Percentiles rank a stretch among this genome's conserved stretches.
phyloP scores from a whole-genome alignment of 2,113 vertebrate species.

The Amia ocellicauda region DNA sequence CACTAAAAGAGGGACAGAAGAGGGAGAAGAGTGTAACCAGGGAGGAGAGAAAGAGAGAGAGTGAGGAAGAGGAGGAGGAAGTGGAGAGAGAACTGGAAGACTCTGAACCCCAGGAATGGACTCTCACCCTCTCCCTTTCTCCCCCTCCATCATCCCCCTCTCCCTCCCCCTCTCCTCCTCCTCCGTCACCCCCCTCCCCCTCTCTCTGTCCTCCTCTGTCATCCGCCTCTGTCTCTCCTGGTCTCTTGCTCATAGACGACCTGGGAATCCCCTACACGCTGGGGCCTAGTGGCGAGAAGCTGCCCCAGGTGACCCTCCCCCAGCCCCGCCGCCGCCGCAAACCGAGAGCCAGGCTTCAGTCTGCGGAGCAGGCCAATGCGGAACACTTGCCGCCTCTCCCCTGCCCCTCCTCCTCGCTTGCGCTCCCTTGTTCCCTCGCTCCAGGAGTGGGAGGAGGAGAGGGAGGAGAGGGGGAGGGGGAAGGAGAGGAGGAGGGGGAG shows the following conservation, averaged over 20 bases:
- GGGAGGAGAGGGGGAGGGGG: no score
- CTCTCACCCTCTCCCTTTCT: conserved; percentile 28
- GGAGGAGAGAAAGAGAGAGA: background rate
- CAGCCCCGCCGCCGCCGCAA: no score
- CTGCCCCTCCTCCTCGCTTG: no score
- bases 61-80: conserved; percentile 5
- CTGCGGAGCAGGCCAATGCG: no score
- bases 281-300: no score
- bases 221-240: background rate
- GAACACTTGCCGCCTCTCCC: no score
- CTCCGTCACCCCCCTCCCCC: background rate
- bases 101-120: conserved; percentile 1
- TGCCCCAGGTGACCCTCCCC: no score
- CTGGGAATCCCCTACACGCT: no score
- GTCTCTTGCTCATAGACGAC: conserved; percentile 38
- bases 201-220: background rate
- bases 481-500: no score
- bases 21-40: background rate
- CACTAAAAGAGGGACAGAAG: background rate
- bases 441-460: no score
- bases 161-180: conserved; percentile 28
- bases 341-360: no score
- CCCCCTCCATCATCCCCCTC: conserved; percentile 22
- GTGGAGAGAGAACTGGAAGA: conserved; percentile 11
- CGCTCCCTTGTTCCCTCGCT: no score